phyloP scores from a whole-genome alignment of 2,113 vertebrate genomes.

The Columba livia region DNA sequence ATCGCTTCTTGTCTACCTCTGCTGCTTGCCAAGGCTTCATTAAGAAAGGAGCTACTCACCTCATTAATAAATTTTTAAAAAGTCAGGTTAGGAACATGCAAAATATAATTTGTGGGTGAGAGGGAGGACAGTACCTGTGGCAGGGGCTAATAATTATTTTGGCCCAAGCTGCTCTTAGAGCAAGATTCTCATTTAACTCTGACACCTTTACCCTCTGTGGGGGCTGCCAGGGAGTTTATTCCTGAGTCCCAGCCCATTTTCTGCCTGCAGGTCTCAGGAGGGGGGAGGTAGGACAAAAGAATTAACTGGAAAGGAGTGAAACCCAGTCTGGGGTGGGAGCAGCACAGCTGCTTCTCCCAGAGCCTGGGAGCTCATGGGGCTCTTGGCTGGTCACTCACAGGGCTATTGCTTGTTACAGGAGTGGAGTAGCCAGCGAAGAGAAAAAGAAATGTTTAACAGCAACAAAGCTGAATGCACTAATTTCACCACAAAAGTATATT shows the following conservation, averaged over 20 bases:
- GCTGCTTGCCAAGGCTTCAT: background rate
- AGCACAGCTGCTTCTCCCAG: background rate
- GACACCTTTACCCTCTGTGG: background rate
- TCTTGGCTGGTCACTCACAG: background rate
- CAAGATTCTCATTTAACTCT: background rate
- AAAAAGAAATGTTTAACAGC: background rate
- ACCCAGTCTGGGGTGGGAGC: accelerated
- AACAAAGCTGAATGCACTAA: background rate
- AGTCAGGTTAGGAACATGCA: background rate
- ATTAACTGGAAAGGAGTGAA: background rate
- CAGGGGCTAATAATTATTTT: background rate
- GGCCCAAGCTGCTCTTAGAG: background rate
- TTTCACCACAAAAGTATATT: background rate
- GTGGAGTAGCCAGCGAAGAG: background rate
- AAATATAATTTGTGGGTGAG: background rate
- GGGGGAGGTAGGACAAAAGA: background rate
- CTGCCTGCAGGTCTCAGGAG: background rate
- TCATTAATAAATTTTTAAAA: background rate
- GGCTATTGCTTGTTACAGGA: background rate
- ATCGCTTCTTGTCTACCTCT: background rate
- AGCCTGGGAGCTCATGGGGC: background rate
- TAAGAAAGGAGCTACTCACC: background rate
- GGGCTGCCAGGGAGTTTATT: background rate
- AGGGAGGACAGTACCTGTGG: background rate
- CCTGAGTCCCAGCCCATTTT: accelerated